A percentile compares a stretch with the other conserved stretches of the same genome.
These are phyloP conservation scores for Drosophila kuntzei DNA, from an alignment of 2,888 invertebrate species.

Conservation along the genomic window DNA sequence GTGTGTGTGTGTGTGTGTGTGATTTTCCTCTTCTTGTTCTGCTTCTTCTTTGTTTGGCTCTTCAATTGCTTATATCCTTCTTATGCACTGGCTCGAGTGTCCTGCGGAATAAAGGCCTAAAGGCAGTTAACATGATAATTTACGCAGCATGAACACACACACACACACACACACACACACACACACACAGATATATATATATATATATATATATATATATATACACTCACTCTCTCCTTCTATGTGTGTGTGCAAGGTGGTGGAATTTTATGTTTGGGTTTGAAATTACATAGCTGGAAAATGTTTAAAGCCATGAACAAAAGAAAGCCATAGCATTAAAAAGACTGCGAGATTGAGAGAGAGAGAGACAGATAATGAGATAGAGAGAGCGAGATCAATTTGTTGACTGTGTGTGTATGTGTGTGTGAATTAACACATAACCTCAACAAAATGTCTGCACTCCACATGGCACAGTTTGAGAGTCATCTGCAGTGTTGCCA, in stretches of 20 bases:
- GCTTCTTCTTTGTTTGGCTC: slow-evolving; percentile 11
- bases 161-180: not conserved
- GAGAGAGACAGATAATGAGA: not conserved
- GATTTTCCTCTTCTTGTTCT: slow-evolving; percentile 24
- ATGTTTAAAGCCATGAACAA: slow-evolving; percentile 24
- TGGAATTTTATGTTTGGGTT: slow-evolving; percentile 63
- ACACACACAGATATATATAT: too few relatives aligned
- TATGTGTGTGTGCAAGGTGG: slow-evolving; percentile 55
- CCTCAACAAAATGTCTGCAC: slow-evolving; percentile 20
- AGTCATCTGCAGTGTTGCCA: not conserved
- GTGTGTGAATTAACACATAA: slow-evolving; percentile 20
- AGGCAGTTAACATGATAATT: slow-evolving; percentile 58
- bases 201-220: too few relatives aligned
- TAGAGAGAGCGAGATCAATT: slow-evolving; percentile 17
- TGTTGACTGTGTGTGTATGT: not conserved
- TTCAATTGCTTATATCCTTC: slow-evolving; percentile 33
- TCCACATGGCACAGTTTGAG: slow-evolving; percentile 27
- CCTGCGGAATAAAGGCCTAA: slow-evolving; percentile 28
- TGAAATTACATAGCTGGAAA: slow-evolving; percentile 54
- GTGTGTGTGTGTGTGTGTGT: slow-evolving; percentile 16
- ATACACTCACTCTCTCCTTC: slow-evolving; percentile 3
- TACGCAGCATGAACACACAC: slow-evolving; percentile 41
- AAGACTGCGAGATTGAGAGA: not conserved
- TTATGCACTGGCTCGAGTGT: slow-evolving; percentile 30
- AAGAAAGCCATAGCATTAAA: slow-evolving; percentile 18